Evolutionary conservation across 2,888 invertebrate species (phyloP), one percentile per base, ranked within the genome.

Genomic region (Polydrusus cervinus): DNA sequence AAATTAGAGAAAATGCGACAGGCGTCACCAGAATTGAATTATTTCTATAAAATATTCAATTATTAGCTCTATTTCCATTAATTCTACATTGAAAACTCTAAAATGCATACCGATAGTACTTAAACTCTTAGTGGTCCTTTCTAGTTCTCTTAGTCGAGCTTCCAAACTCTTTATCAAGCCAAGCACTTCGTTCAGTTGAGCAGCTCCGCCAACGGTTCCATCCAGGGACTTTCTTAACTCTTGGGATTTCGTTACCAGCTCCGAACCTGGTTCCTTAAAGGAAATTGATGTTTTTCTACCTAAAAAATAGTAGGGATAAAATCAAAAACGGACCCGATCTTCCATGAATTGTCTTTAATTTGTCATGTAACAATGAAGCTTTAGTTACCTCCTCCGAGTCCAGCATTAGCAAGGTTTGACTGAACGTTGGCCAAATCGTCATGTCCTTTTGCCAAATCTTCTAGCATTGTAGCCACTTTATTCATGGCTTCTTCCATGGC

Each of bases 401-500:
- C 47, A 16, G 47, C 14, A 1, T 8, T 10, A 11, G 18, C 34
- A 9, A 25, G 9, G 8, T 9, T 51, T 20, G 18, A 18, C 10
- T 51, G 16, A 16, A 2, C 18, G 3, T 2, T 10, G 0, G 53
- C 25, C n/a, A 53, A 53, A 53, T 53, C 25, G 1, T 65, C 16
- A 45, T 68, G 69, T 13, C 68, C 78, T 65, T 84, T 85, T 13
- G 90, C 90, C 13, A 91, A 81, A 78, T 91, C 91, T 82, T 92
- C 90, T 7, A 92, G 86, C 78, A 92, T 86, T 0, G 89, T 89
- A 64, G 90, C 90, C n/a, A 92, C 84, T 83, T 92, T 92, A 16
- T 87, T 86, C 62, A 93, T 89, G 18, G 90, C 91, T 45, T 87
- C 85, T 81, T 93, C 93, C 6, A 89, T 89, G 0, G 91, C 92